Evolutionary conservation across 2,797 vertebrate species (phyloP).

Genomic region (Oreortyx pictus): DNA sequence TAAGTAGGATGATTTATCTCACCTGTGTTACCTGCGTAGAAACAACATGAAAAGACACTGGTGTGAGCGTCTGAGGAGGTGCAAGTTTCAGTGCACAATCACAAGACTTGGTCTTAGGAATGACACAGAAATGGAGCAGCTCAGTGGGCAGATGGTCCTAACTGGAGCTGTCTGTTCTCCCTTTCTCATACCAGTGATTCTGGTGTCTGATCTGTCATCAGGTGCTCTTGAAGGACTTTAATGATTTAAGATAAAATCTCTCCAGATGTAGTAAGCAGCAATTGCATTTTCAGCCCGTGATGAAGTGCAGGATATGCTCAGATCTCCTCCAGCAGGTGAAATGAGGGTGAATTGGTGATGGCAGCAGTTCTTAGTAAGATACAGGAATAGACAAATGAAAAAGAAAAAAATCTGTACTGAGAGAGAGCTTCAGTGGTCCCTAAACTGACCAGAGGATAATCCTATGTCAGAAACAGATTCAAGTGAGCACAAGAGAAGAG

Average conservation of each 20-base stretch:
- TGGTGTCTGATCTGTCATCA: not conserved
- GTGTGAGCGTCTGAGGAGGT: not conserved
- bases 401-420: not conserved
- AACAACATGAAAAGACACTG: not conserved
- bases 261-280: not conserved
- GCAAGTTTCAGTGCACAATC: not conserved
- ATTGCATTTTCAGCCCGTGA: not conserved
- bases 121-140: not conserved
- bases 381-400: not conserved
- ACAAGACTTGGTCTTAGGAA: not conserved
- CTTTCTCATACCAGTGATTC: not conserved
- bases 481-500: not conserved
- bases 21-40: accelerated
- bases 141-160: not conserved
- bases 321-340: not conserved
- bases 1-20: not conserved
- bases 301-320: not conserved
- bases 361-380: not conserved
- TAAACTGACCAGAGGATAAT: accelerated
- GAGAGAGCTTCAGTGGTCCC: not conserved
- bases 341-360: not conserved
- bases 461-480: not conserved
- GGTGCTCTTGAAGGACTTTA: not conserved
- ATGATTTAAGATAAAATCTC: not conserved
- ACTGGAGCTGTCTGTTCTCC: not conserved